Evolutionary conservation across 2,888 invertebrate genomes (phyloP).

Genomic region (Phortica magna): DNA sequence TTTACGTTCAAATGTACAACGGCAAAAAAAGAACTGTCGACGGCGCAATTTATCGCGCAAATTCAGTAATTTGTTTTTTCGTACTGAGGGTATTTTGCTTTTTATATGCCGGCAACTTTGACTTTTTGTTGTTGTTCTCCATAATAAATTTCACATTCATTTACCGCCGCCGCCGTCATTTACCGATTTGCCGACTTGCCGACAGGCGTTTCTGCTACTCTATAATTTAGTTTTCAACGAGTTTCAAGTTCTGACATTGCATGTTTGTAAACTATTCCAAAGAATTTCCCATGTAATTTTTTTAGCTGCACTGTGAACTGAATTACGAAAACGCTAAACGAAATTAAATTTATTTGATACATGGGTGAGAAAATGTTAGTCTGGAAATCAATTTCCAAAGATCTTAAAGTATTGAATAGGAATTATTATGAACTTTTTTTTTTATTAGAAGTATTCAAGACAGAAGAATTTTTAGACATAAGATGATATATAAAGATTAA

Average conservation of each 20-base stretch:
- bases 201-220: constrained; percentile 51
- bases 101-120: constrained; percentile 19
- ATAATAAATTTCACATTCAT: constrained; percentile 60
- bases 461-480: too few relatives aligned
- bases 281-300: constrained; percentile 47
- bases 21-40: constrained; percentile 11
- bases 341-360: background rate
- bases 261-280: constrained; percentile 55
- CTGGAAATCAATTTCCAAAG: too few relatives aligned
- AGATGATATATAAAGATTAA: too few relatives aligned
- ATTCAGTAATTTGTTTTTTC: constrained; percentile 47
- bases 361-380: too few relatives aligned
- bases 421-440: too few relatives aligned
- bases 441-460: too few relatives aligned
- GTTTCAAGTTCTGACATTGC: constrained; percentile 45
- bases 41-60: constrained; percentile 48
- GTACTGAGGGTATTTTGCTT: constrained; percentile 29
- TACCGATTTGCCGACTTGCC: constrained; percentile 39
- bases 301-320: constrained; percentile 7
- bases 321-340: constrained; percentile 9
- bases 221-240: constrained; percentile 63
- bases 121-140: background rate
- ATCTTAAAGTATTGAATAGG: too few relatives aligned
- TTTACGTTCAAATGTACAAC: constrained; percentile 65
- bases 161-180: constrained; percentile 51